Evolutionary conservation across 2,888 invertebrate genomes (phyloP).

Genomic region (Chrysina gloriosa): DNA sequence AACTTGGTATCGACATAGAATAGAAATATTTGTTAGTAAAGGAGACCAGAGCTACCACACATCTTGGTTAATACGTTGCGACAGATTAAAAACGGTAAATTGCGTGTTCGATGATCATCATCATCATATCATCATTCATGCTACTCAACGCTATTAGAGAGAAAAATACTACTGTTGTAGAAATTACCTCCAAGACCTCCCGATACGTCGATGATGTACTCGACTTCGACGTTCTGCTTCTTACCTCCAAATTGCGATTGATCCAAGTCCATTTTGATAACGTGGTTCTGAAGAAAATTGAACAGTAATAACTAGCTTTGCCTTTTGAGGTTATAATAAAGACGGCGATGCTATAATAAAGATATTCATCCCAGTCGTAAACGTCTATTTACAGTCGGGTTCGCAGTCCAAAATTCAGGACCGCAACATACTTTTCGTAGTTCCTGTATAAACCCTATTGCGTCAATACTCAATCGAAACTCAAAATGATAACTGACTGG

Average conservation of each 20-base stretch:
- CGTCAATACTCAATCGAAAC: too few species aligned
- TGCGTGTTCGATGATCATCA: too few species aligned
- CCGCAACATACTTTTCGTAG: too few species aligned
- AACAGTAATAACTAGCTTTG: too few species aligned
- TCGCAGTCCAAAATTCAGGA: too few species aligned
- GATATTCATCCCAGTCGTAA: too few species aligned
- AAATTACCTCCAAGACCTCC: slow-evolving; percentile 61
- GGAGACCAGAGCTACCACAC: not conserved
- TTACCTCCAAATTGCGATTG: slow-evolving; percentile 18
- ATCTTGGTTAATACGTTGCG: not conserved
- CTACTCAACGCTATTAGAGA: slow-evolving; percentile 17
- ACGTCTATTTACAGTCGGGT: too few species aligned
- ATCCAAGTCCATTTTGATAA: slow-evolving; percentile 38
- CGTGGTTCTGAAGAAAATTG: slow-evolving; percentile 40
- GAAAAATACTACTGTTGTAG: slow-evolving; percentile 39
- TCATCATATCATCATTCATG: too few species aligned
- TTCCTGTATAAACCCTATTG: too few species aligned
- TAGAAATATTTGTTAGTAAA: slow-evolving; percentile 47
- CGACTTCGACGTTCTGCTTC: slow-evolving; percentile 58
- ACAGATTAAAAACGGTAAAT: not conserved
- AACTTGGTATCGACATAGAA: slow-evolving; percentile 54
- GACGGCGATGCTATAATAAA: too few species aligned
- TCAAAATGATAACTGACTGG: too few species aligned
- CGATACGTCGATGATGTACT: slow-evolving; percentile 60
- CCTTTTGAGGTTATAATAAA: too few species aligned